Evolutionary conservation across 2,888 invertebrate genomes (phyloP).

Genomic region (Carcina quercana): DNA sequence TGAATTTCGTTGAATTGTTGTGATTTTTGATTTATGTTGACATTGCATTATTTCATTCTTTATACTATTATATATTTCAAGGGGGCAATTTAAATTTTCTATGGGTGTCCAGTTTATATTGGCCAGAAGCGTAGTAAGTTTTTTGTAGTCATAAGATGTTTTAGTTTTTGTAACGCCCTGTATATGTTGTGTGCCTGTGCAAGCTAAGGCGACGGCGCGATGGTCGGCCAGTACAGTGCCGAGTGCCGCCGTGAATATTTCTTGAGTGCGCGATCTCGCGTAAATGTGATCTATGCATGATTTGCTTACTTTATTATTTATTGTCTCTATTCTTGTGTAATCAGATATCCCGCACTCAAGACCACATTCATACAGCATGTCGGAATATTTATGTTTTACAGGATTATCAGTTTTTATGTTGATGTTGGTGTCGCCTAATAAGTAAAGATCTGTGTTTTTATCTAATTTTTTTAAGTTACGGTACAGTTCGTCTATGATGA

Average conservation of each 20-base stretch:
- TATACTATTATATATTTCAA: background rate
- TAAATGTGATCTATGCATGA: conserved; percentile 12
- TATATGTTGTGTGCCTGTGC: background rate
- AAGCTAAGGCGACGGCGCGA: background rate
- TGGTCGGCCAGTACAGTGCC: conserved; percentile 3
- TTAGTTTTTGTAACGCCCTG: background rate
- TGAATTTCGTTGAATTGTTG: background rate
- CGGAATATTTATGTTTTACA: conserved; percentile 1
- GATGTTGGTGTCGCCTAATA: conserved; percentile 2
- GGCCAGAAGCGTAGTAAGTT: background rate
- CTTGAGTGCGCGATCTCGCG: conserved; percentile 5
- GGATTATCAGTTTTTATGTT: background rate
- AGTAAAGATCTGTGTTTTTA: background rate
- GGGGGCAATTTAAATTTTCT: background rate
- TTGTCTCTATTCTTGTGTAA: conserved; percentile 11
- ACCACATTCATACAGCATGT: background rate
- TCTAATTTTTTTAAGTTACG: background rate
- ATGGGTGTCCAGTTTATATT: background rate
- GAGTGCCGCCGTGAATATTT: conserved; percentile 1
- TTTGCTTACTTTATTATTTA: conserved; percentile 5
- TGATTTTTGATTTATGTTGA: background rate
- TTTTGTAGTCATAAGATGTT: background rate
- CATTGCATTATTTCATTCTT: background rate
- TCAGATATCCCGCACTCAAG: conserved; percentile 10
- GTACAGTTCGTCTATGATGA: background rate